Base-by-base conservation (phyloP, 2,113 vertebrate species). In the Cinclus mexicanus region DNA sequence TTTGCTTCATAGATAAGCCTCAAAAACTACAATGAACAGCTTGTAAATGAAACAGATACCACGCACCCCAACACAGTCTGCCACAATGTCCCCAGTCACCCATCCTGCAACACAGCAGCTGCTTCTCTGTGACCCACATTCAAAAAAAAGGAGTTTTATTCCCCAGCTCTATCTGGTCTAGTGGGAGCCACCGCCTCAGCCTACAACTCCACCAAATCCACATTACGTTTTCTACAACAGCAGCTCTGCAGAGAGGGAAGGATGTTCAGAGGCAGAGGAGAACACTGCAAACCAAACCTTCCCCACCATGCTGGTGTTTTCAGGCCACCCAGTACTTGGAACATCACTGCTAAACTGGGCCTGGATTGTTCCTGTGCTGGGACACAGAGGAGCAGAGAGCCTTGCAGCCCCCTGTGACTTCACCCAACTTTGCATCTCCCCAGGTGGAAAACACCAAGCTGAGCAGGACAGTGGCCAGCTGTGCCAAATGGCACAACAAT, bases 221-320 rank as follows among this genome's bases (percentile, higher is more conserved):
- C 2, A 5, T 4, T 10, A 26, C 0, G 0, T 44, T 49, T 82
- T 21, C 59, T 37, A 37, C 56, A 24, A 13, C 17, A 53, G 84
- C 49, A 60, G 41, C 78, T 71, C n/a, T 47, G 39, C 3, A 63
- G 42, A 46, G 74, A 53, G 63, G 59, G 44, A 33, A 31, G 42
- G 67, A 29, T 23, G 39, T 15, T 49, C 53, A 25, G 26, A 68
- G 44, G 76, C 49, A 60, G 26, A 28, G 2, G 11, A 61, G 78
- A 50, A 39, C 33, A 6, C 0, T 17, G n/a, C 49, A 77, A 80
- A 65, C 26, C 41, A 60, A 60, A 44, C 37, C 39, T 14, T 41
- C 37, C 37, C 24, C 0, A 2, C 37, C 2, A 2, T 24, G 60
- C 82, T 76, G 71, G 16, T 11, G 21, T 20, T 50, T 11, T 42